A percentile compares a stretch with the other conserved stretches of the same genome.
Conservation (phyloP, 2,797 vertebrate species). For the Acanthurus leucopareius region DNA sequence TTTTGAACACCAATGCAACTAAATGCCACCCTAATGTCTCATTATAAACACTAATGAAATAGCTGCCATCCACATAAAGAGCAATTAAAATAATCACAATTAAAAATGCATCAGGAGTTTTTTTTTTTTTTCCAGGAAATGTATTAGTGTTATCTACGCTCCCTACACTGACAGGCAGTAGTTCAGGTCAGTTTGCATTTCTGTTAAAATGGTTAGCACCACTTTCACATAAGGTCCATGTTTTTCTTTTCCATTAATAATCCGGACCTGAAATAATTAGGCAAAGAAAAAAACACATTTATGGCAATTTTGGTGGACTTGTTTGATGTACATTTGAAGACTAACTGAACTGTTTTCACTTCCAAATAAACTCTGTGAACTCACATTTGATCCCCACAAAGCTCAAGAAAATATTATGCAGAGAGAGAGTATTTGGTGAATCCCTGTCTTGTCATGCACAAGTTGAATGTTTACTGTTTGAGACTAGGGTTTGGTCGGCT, state of each 20-base stretch:
- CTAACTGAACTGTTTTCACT: background rate
- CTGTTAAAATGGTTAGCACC: background rate
- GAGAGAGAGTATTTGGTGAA: background rate
- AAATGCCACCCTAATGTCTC: slow-evolving; percentile 67
- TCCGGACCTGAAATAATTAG: background rate
- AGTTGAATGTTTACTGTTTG: background rate
- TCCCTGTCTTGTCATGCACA: background rate
- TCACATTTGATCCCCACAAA: background rate
- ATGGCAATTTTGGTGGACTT: background rate
- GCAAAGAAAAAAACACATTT: background rate
- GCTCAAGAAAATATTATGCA: background rate
- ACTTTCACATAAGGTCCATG: background rate
- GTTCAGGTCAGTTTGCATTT: background rate
- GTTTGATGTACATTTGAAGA: background rate
- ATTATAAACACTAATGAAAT: slow-evolving; percentile 69
- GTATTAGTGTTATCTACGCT: slow-evolving; percentile 48
- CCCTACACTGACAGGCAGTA: background rate
- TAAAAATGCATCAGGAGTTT: slow-evolving; percentile 59
- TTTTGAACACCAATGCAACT: slow-evolving; percentile 62
- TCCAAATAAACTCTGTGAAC: background rate
- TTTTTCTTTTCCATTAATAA: slow-evolving; percentile 4
- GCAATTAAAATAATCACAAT: slow-evolving; percentile 67
- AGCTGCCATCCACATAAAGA: slow-evolving; percentile 68
- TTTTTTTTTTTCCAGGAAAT: slow-evolving; percentile 25
- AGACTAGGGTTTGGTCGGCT: background rate